These are phyloP conservation scores for Amazona guildingii DNA, from an alignment of 2,113 vertebrate genomes.

Conservation along the genomic window DNA sequence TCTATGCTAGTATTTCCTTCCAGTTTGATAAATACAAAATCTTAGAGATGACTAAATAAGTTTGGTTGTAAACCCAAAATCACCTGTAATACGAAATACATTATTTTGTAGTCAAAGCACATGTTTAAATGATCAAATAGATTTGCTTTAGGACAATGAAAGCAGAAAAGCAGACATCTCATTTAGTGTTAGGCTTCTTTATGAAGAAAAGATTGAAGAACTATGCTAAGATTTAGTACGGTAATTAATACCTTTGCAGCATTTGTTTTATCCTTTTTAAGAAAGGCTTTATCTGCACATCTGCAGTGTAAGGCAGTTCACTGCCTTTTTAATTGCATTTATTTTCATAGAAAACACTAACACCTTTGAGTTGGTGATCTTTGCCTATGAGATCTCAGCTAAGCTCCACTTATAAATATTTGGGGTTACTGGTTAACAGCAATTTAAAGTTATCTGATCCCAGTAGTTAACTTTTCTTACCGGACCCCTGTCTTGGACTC, in stretches of 20 bases:
- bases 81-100: not conserved
- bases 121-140: not conserved
- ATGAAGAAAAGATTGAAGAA: not conserved
- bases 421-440: not conserved
- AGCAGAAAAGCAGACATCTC: not conserved
- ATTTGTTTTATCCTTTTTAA: not conserved
- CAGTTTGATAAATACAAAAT: not conserved
- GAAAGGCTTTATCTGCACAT: not conserved
- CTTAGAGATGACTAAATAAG: not conserved
- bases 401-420: not conserved
- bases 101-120: not conserved
- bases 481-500: not conserved
- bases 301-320: not conserved
- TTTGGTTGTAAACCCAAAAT: not conserved
- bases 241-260: not conserved
- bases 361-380: not conserved
- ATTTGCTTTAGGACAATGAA: not conserved
- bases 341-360: not conserved
- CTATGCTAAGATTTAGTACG: not conserved
- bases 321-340: not conserved
- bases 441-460: not conserved
- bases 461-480: not conserved
- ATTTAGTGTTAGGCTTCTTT: not conserved
- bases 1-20: not conserved
- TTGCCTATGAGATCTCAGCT: not conserved